phyloP scores from a whole-genome alignment of 2,888 invertebrate species.

The Nudaria mundana region DNA sequence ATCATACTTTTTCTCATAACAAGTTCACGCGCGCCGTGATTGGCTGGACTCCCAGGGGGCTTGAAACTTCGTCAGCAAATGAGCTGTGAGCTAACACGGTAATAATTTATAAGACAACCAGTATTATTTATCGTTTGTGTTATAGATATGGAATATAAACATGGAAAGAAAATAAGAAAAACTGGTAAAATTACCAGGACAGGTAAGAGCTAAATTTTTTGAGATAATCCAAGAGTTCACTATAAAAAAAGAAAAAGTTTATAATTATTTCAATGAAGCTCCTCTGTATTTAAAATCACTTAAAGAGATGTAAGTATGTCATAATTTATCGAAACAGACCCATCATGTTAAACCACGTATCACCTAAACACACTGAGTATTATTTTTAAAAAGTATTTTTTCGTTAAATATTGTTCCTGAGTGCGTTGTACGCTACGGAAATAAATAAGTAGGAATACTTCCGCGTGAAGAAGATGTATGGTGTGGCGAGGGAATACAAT shows the following conservation, averaged over 20 bases:
- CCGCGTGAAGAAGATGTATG: slow-evolving; percentile 77
- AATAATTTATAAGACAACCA: slow-evolving; percentile 76
- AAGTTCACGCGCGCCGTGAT: slow-evolving; percentile 75
- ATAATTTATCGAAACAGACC: no score
- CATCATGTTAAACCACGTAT: neutral
- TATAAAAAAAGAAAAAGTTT: no score
- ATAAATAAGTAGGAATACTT: slow-evolving; percentile 67
- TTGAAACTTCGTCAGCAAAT: slow-evolving; percentile 79
- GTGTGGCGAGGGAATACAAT: slow-evolving; percentile 77
- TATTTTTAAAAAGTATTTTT: slow-evolving; percentile 9
- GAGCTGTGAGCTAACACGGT: slow-evolving; percentile 76
- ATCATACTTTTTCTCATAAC: slow-evolving; percentile 68
- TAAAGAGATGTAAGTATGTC: no score
- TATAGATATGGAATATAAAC: slow-evolving; percentile 43
- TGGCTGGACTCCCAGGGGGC: slow-evolving; percentile 69
- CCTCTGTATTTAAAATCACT: no score
- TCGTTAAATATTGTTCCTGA: slow-evolving; percentile 21
- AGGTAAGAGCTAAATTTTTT: neutral
- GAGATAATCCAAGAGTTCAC: neutral
- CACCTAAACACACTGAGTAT: neutral
- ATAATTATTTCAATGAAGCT: no score
- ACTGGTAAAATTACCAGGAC: neutral
- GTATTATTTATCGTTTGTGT: slow-evolving; percentile 71
- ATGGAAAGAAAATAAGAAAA: slow-evolving; percentile 5
- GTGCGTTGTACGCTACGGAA: slow-evolving; percentile 45